Percentiles rank a stretch among this genome's conserved stretches.
These are phyloP conservation scores for Zaprionus camerounensis DNA, from an alignment of 1,140 invertebrate genomes.

Conservation along the genomic window DNA sequence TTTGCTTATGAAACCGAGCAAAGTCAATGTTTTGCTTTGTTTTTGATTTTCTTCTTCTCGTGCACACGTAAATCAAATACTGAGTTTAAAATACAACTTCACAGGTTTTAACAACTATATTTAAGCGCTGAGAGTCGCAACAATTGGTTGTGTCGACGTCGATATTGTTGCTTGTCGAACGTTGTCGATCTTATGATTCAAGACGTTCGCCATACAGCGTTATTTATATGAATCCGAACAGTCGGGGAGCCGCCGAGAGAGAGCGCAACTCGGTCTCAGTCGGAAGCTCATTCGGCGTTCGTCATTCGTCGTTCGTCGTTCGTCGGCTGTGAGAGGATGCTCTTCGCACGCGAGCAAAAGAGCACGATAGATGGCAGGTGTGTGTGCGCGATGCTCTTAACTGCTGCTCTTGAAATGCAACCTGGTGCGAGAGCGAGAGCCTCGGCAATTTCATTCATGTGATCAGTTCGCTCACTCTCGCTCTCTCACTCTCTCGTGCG, in stretches of 20 bases:
- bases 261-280: slow-evolving; percentile 19
- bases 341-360: slow-evolving; percentile 54
- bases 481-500: slow-evolving; percentile 5
- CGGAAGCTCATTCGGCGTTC: slow-evolving; percentile 28
- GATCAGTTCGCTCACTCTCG: slow-evolving; percentile 40
- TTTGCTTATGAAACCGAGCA: slow-evolving; percentile 56
- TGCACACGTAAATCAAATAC: slow-evolving; percentile 32
- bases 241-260: slow-evolving; percentile 29
- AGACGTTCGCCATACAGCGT: slow-evolving; percentile 67
- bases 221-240: slow-evolving; percentile 57
- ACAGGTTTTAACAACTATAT: slow-evolving; percentile 38
- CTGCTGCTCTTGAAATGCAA: slow-evolving; percentile 40
- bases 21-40: slow-evolving; percentile 14
- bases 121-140: slow-evolving; percentile 23
- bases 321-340: slow-evolving; percentile 13
- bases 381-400: slow-evolving; percentile 66
- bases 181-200: slow-evolving; percentile 84
- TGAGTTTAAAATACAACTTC: slow-evolving; percentile 25
- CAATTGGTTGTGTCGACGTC: slow-evolving; percentile 28
- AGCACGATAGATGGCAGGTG: slow-evolving; percentile 72
- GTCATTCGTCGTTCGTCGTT: slow-evolving; percentile 1
- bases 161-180: slow-evolving; percentile 69
- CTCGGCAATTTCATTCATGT: slow-evolving; percentile 69
- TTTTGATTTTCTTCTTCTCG: slow-evolving; percentile 7
- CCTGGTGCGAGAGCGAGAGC: slow-evolving; percentile 49